These are phyloP conservation scores for Setophaga coronata DNA, from an alignment of 2,113 vertebrate species.

Conservation along the genomic window DNA sequence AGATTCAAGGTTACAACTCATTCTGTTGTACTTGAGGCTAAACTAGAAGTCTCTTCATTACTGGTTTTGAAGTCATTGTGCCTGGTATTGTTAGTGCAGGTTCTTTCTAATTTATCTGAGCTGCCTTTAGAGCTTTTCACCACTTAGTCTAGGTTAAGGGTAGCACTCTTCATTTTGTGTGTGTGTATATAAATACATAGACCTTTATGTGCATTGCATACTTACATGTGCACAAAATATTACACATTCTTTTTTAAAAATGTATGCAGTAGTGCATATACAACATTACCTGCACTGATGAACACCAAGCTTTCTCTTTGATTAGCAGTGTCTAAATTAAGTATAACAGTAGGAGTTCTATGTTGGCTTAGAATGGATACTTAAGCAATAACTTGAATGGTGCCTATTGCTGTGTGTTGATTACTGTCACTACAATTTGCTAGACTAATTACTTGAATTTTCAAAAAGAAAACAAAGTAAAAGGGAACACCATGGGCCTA, in stretches of 20 bases:
- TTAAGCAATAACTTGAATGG: not conserved
- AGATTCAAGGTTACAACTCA: not conserved
- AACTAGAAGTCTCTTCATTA: not conserved
- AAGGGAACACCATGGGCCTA: not conserved
- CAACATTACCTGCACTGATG: not conserved
- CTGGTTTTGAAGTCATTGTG: not conserved
- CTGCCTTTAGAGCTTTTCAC: not conserved
- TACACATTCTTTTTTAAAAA: fast-evolving
- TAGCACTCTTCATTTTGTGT: not conserved
- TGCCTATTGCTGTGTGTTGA: not conserved
- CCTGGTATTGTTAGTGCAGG: not conserved
- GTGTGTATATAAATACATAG: not conserved
- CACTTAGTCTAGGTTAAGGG: not conserved
- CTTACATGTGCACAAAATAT: not conserved
- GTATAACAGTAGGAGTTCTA: fast-evolving
- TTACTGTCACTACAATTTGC: not conserved
- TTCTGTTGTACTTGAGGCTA: not conserved
- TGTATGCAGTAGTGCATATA: not conserved
- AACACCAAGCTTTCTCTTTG: not conserved
- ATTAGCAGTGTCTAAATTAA: not conserved
- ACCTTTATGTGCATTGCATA: not conserved
- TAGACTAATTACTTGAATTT: not conserved
- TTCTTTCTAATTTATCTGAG: not conserved
- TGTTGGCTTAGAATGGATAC: not conserved
- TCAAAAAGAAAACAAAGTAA: not conserved